Evolutionary conservation across 2,797 vertebrate species (phyloP).

Genomic region (Syngnathus rostellatus): DNA sequence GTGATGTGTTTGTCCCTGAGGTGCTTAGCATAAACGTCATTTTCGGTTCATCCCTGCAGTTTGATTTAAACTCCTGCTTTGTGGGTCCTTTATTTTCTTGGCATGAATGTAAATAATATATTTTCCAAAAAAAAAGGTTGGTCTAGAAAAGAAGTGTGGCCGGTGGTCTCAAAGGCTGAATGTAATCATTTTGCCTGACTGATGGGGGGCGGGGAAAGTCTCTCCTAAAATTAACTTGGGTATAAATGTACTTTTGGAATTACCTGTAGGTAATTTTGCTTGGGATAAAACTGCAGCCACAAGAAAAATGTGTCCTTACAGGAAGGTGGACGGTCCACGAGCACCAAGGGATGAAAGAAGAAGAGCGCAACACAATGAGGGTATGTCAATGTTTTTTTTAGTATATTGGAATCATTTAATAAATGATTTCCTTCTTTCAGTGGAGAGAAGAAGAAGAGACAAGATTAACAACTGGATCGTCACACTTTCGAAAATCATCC

Average conservation of each 20-base stretch:
- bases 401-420: no score
- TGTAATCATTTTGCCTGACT: background rate
- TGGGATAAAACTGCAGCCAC: background rate
- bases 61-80: background rate
- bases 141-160: background rate
- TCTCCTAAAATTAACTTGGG: background rate
- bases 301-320: constrained; percentile 36
- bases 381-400: constrained; percentile 34
- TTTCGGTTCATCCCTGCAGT: background rate
- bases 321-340: constrained; percentile 85
- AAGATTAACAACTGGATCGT: constrained; percentile 97
- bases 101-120: background rate
- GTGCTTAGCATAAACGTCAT: background rate
- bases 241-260: background rate
- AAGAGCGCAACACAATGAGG: constrained; percentile 90
- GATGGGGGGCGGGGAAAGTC: background rate
- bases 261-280: background rate
- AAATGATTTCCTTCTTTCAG: constrained; percentile 54
- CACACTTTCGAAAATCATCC: constrained; percentile 87
- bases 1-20: background rate
- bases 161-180: background rate
- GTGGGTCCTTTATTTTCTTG: background rate
- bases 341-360: constrained; percentile 85
- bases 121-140: background rate
- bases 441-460: constrained; percentile 85